Evolutionary conservation across 2,113 vertebrate species (phyloP).

Genomic region (Oceanodroma tethys): DNA sequence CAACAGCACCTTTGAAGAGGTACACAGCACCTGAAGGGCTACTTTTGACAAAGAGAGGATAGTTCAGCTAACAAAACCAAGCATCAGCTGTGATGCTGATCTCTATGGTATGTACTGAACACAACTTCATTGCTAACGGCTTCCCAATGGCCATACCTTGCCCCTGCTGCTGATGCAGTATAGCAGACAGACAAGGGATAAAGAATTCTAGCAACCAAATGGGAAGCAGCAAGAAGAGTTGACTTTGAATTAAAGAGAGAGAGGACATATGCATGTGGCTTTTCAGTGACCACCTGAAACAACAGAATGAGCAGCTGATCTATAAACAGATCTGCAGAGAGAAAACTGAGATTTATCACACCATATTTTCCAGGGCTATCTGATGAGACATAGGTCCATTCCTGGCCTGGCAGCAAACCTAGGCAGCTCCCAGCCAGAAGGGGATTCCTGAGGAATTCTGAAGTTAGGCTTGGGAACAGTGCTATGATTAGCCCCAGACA

Average conservation of each 20-base stretch:
- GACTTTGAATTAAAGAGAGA: neutral
- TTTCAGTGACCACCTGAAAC: neutral
- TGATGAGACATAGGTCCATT: neutral
- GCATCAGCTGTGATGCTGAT: neutral
- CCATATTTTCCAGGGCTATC: neutral
- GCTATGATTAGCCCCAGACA: neutral
- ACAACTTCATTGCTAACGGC: neutral
- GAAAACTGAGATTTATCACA: neutral
- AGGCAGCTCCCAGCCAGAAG: neutral
- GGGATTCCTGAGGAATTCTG: neutral
- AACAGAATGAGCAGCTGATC: neutral
- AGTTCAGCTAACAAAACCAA: neutral
- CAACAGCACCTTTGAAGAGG: neutral
- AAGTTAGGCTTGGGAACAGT: neutral
- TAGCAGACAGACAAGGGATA: neutral
- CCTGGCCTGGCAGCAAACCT: neutral
- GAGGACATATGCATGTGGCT: neutral
- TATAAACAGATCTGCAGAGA: neutral
- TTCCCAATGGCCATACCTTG: neutral
- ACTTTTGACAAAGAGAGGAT: neutral
- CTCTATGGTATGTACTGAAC: neutral
- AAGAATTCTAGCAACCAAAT: neutral
- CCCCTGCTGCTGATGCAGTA: neutral
- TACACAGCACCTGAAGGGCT: neutral
- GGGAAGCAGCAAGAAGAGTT: neutral